These are phyloP conservation scores for Ramphastos sulfuratus DNA, from an alignment of 2,113 vertebrate species.

Conservation along the genomic window DNA sequence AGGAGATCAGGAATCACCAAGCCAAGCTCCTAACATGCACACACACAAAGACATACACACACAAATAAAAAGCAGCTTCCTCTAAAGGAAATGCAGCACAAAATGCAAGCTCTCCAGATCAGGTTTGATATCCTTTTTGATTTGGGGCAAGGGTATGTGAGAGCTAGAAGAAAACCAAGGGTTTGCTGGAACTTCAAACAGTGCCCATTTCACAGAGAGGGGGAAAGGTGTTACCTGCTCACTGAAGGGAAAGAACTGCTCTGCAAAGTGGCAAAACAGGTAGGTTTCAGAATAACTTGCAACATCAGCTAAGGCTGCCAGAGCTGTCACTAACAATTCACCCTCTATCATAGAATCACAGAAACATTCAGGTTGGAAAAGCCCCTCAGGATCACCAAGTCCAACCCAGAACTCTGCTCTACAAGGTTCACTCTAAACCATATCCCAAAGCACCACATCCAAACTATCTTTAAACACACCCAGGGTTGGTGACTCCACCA, in stretches of 20 bases:
- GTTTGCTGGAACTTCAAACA: background rate
- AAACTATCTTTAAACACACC: too few relatives aligned
- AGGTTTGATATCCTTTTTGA: background rate
- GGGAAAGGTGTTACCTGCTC: background rate
- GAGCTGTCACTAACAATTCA: background rate
- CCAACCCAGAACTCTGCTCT: too few relatives aligned
- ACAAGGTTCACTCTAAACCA: too few relatives aligned
- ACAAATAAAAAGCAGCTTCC: background rate
- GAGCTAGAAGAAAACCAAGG: background rate
- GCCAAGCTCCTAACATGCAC: background rate
- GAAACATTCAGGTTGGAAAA: too few relatives aligned
- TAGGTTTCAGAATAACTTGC: background rate
- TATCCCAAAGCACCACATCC: too few relatives aligned
- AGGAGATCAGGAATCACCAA: background rate
- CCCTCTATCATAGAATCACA: background rate
- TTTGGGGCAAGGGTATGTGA: background rate
- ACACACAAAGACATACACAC: too few relatives aligned
- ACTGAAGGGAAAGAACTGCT: background rate
- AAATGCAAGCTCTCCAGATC: background rate
- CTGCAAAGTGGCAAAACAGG: background rate
- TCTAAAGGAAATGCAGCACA: background rate
- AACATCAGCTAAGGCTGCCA: background rate
- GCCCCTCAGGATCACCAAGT: too few relatives aligned
- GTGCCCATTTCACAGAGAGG: background rate
- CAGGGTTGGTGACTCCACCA: too few relatives aligned